phyloP scores from a whole-genome alignment of 2,797 vertebrate species.

The Sebastes ruberrimus region DNA sequence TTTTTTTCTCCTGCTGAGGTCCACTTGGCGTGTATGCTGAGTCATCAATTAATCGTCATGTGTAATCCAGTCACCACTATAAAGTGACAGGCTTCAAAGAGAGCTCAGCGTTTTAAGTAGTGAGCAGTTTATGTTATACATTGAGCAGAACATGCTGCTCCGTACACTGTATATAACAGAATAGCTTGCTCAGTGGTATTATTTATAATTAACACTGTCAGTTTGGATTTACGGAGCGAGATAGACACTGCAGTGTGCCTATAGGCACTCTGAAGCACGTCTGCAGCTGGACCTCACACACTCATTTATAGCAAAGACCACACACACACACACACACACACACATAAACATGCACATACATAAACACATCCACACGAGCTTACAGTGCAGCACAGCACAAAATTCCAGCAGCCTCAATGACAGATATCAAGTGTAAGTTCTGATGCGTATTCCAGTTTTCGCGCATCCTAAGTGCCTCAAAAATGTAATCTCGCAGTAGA shows the following conservation, averaged over 20 bases:
- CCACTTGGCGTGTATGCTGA: neutral
- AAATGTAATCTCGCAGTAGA: too few relatives aligned
- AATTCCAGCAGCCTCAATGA: neutral
- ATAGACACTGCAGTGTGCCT: neutral
- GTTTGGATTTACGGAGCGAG: conserved; percentile 13
- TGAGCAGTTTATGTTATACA: neutral
- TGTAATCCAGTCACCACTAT: neutral
- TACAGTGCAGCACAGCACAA: neutral
- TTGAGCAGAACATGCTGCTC: neutral
- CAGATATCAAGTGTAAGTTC: neutral
- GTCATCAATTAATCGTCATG: neutral
- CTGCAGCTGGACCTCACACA: conserved; percentile 62
- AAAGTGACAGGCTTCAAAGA: neutral
- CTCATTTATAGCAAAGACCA: conserved; percentile 42
- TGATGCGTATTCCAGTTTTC: too few relatives aligned
- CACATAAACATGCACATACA: conserved; percentile 5
- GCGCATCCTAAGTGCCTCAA: too few relatives aligned
- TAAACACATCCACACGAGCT: conserved; percentile 13
- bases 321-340: conserved; percentile 35
- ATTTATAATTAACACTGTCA: conserved; percentile 14
- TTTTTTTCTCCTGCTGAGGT: neutral
- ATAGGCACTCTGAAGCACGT: neutral
- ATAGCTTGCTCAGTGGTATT: neutral
- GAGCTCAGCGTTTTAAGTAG: neutral
- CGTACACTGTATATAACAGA: neutral